A percentile compares a stretch with the other conserved stretches of the same genome.
Conservation (phyloP, 2,113 vertebrate species). For the Scolopax mira region DNA sequence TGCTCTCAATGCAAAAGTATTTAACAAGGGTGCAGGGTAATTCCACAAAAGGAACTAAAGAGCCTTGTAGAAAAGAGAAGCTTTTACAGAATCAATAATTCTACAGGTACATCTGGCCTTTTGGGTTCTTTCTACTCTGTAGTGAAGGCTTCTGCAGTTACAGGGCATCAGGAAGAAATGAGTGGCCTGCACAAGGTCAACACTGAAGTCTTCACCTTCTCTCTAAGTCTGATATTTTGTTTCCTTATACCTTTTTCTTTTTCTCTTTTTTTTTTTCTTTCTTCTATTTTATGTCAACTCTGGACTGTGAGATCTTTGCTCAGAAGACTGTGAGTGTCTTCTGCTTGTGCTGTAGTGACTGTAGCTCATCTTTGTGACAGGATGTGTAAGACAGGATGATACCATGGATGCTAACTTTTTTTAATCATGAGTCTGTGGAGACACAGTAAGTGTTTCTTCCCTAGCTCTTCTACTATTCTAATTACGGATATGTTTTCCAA, state of each 20-base stretch:
- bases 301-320: background rate
- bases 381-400: background rate
- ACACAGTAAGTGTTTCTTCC: background rate
- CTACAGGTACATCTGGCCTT: background rate
- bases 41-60: background rate
- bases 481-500: background rate
- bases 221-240: background rate
- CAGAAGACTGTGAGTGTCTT: too few relatives aligned
- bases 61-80: background rate
- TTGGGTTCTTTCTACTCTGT: background rate
- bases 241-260: background rate
- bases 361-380: background rate
- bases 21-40: background rate
- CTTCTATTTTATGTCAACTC: background rate
- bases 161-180: background rate
- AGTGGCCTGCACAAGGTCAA: background rate
- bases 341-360: background rate
- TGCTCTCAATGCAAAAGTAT: background rate
- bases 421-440: background rate
- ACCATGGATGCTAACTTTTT: background rate
- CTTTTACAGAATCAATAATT: background rate
- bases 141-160: background rate
- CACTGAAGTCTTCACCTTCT: background rate
- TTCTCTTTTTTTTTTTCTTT: background rate
- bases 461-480: background rate